These are phyloP conservation scores for Panzeria rudis DNA, from an alignment of 2,888 invertebrate genomes.

Conservation along the genomic window DNA sequence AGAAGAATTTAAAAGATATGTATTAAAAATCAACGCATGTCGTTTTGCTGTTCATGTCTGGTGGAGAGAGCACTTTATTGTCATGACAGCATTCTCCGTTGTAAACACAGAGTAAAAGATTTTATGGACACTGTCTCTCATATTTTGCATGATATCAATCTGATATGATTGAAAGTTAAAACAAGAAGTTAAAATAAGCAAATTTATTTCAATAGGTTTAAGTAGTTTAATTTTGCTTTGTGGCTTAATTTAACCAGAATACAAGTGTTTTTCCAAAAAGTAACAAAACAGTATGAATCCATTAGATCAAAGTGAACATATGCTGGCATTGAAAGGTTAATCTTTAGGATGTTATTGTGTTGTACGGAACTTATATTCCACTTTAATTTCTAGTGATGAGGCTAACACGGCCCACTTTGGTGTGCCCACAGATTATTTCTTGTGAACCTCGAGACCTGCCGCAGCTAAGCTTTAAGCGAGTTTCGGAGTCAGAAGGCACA, in stretches of 20 bases:
- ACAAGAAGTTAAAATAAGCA: constrained; percentile 4
- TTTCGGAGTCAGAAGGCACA: constrained; percentile 92
- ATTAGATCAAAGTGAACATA: constrained; percentile 80
- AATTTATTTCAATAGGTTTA: no score
- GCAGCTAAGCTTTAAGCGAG: constrained; percentile 89
- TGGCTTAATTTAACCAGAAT: no score
- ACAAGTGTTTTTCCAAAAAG: no score
- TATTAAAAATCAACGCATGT: no score
- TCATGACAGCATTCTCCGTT: no score
- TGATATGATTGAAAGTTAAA: neutral
- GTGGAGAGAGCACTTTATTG: no score
- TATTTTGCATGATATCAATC: neutral
- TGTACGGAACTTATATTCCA: neutral
- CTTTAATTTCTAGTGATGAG: constrained; percentile 90
- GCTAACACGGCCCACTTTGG: constrained; percentile 94
- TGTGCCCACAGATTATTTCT: constrained; percentile 91
- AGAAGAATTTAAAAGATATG: no score
- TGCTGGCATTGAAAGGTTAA: constrained; percentile 82
- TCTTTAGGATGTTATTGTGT: neutral
- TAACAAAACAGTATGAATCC: constrained; percentile 75
- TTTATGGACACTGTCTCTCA: neutral
- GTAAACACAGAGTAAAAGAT: no score
- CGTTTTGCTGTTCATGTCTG: no score
- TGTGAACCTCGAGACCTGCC: constrained; percentile 94
- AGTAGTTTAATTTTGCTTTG: neutral